These are phyloP conservation scores for Agrenia bidenticulata DNA, from an alignment of 2,888 invertebrate genomes.

Conservation along the genomic window DNA sequence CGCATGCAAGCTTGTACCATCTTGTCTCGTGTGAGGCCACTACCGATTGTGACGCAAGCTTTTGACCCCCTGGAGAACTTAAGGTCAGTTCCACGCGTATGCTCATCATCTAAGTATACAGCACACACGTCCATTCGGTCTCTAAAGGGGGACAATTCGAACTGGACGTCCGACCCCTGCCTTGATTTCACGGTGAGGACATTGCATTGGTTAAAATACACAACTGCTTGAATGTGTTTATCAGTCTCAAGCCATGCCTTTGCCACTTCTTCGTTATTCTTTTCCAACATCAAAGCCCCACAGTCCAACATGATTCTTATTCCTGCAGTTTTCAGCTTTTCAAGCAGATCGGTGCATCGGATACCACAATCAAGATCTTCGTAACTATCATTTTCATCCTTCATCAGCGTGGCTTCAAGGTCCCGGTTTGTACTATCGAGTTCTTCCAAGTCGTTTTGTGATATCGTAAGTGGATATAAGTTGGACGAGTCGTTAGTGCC, in stretches of 20 bases:
- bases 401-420: constrained; percentile 18
- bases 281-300: constrained; percentile 43
- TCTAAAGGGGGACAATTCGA: constrained; percentile 36
- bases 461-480: constrained; percentile 28
- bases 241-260: constrained; percentile 37
- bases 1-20: constrained; percentile 45
- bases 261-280: constrained; percentile 43
- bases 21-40: constrained; percentile 40
- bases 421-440: constrained; percentile 25
- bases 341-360: constrained; percentile 26
- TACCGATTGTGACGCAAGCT: constrained; percentile 40
- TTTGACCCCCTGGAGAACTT: constrained; percentile 28
- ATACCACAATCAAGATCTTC: constrained; percentile 9
- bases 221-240: constrained; percentile 26
- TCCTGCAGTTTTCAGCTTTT: constrained; percentile 12
- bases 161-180: constrained; percentile 7
- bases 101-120: constrained; percentile 45
- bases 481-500: constrained; percentile 40
- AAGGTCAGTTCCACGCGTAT: constrained; percentile 45
- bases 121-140: constrained; percentile 28
- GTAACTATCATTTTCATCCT: constrained; percentile 22
- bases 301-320: constrained; percentile 37
- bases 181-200: constrained; percentile 25
- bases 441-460: constrained; percentile 28
- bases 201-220: constrained; percentile 35